Percentiles rank a stretch among this genome's conserved stretches.
These are phyloP conservation scores for Oscheius sp. DNA, from an alignment of 2,888 invertebrate genomes.

Conservation along the genomic window DNA sequence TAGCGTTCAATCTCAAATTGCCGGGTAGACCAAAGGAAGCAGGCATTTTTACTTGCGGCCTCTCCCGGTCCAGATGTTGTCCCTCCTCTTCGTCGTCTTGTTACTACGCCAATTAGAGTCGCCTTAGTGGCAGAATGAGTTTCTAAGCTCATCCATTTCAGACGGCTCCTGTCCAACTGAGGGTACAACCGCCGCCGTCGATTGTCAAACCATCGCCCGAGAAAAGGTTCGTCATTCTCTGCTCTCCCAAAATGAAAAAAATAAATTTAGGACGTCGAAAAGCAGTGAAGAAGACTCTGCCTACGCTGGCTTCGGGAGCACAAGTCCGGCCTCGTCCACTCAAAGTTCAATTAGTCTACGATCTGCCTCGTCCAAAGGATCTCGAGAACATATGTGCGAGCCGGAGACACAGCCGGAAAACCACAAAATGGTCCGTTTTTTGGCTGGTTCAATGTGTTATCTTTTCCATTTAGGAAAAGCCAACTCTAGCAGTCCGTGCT, in stretches of 20 bases:
- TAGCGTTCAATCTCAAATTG: constrained; percentile 1
- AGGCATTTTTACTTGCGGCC: constrained; percentile 10
- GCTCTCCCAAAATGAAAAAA: neutral
- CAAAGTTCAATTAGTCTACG: constrained; percentile 54
- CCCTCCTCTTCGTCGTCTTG: neutral
- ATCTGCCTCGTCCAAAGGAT: constrained; percentile 50
- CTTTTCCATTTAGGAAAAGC: constrained; percentile 44
- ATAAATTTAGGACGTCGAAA: constrained; percentile 47
- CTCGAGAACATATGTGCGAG: constrained; percentile 28
- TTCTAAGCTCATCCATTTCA: constrained; percentile 17
- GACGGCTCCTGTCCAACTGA: constrained; percentile 20
- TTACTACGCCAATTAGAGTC: constrained; percentile 24
- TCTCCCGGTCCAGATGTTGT: neutral
- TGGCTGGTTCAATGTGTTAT: too few species aligned
- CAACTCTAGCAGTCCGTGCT: constrained; percentile 60
- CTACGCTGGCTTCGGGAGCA: constrained; percentile 58
- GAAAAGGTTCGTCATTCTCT: constrained; percentile 2
- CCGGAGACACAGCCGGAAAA: constrained; percentile 4
- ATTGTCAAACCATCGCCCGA: constrained; percentile 3
- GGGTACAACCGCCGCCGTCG: constrained; percentile 2
- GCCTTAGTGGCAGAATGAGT: constrained; percentile 6
- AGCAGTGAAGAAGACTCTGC: constrained; percentile 63
- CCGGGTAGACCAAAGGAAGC: constrained; percentile 1
- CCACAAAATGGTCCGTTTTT: neutral
- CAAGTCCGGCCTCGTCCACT: constrained; percentile 59